phyloP scores from a whole-genome alignment of 53 echinoderm and acorn worm species.

The Henricia sp. region DNA sequence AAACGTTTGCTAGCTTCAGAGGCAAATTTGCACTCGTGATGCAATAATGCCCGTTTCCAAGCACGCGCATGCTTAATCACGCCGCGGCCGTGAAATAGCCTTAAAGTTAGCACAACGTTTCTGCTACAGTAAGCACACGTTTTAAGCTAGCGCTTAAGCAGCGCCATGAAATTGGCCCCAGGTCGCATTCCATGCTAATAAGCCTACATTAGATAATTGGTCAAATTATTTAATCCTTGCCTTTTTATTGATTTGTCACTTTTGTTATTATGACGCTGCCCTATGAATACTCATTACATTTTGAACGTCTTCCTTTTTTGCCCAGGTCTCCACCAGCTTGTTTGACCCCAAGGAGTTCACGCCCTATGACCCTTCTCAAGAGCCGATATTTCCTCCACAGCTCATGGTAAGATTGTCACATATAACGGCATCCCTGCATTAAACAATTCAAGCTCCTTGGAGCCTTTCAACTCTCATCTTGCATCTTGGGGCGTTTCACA shows the following conservation, averaged over 20 bases:
- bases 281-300: too few species aligned
- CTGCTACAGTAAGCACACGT: too few species aligned
- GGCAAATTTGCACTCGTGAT: too few species aligned
- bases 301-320: neutral
- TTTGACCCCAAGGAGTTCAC: constrained; percentile 59
- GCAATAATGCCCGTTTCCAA: too few species aligned
- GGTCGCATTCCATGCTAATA: neutral
- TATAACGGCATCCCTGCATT: neutral
- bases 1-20: too few species aligned
- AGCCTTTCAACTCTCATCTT: too few species aligned
- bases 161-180: too few species aligned
- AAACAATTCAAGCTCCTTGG: neutral
- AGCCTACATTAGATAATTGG: neutral
- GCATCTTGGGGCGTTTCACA: too few species aligned
- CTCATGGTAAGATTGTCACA: constrained; percentile 41
- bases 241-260: neutral
- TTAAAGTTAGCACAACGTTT: too few species aligned
- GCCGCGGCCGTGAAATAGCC: too few species aligned
- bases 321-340: constrained; percentile 31
- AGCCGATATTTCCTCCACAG: constrained; percentile 80
- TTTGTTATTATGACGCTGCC: neutral
- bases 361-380: constrained; percentile 73
- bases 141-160: too few species aligned
- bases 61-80: too few species aligned
- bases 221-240: neutral